A percentile compares a stretch with the other conserved stretches of the same genome.
These are phyloP conservation scores for Peromyscus maniculatus DNA, from an alignment of 2,113 vertebrate genomes.

Conservation along the genomic window DNA sequence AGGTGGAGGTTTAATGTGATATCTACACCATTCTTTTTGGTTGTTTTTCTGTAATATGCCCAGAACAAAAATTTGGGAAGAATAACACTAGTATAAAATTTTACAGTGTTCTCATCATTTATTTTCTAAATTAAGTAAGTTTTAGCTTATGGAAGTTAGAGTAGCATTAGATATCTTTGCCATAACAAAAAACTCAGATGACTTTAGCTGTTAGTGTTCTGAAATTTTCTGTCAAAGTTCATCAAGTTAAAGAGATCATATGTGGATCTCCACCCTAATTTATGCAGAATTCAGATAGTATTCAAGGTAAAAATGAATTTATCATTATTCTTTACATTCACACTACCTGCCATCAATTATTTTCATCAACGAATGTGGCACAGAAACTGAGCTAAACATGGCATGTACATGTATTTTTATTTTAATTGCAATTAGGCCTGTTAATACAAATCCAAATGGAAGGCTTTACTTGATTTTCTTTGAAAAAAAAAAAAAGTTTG, in stretches of 20 bases:
- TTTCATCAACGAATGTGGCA: background rate
- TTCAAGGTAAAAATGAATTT: slow-evolving; percentile 5
- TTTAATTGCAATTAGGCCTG: background rate
- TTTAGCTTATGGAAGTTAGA: background rate
- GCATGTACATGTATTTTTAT: background rate
- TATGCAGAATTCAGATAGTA: background rate
- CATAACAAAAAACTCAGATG: background rate
- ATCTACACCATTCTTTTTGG: background rate
- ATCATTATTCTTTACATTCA: background rate
- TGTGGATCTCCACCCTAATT: background rate
- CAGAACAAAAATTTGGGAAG: background rate
- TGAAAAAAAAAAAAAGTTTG: background rate
- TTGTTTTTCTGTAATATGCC: background rate
- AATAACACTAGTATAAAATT: background rate
- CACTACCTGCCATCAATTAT: background rate
- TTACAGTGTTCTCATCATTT: background rate
- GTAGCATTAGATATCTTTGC: background rate
- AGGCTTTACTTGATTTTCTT: background rate
- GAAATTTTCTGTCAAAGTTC: background rate
- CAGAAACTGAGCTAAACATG: slow-evolving; percentile 7
- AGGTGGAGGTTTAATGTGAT: background rate
- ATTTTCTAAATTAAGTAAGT: background rate
- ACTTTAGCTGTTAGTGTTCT: background rate
- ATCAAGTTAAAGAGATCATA: background rate
- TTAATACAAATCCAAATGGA: background rate